phyloP scores from a whole-genome alignment of 2,113 vertebrate genomes.

The Enhydra lutris region DNA sequence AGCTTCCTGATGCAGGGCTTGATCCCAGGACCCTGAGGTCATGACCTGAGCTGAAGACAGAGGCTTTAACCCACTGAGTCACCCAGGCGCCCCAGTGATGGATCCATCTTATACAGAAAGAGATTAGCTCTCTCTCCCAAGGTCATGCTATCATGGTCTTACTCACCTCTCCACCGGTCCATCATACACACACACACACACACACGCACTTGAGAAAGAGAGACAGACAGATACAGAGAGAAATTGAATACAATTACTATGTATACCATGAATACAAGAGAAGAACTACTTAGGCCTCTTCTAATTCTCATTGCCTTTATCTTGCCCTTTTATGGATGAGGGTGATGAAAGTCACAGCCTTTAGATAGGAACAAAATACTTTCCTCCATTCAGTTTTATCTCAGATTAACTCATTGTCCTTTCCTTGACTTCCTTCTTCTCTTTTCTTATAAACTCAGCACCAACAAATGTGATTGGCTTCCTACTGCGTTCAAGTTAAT shows the following conservation, averaged over 20 bases:
- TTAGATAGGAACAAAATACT: not conserved
- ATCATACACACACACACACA: not conserved
- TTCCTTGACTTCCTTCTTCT: not conserved
- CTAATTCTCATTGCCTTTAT: not conserved
- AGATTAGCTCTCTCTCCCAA: not conserved
- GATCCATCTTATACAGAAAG: not conserved
- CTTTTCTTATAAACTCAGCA: not conserved
- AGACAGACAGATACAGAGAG: not conserved
- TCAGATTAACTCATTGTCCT: not conserved
- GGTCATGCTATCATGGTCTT: not conserved
- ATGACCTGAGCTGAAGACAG: too few relatives aligned
- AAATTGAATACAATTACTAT: not conserved
- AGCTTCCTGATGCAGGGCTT: too few relatives aligned
- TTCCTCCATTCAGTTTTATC: slow-evolving; percentile 38
- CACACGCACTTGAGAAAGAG: not conserved
- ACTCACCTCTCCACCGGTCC: not conserved
- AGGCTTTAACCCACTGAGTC: too few relatives aligned
- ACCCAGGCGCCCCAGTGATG: not conserved
- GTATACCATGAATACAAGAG: not conserved
- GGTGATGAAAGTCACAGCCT: not conserved
- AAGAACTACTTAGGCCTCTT: not conserved
- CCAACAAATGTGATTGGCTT: not conserved
- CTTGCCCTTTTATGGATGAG: slow-evolving; percentile 39
- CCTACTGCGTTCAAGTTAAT: not conserved
- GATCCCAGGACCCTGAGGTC: too few relatives aligned